Conservation (phyloP, 2,888 invertebrate genomes). For the Leptothorax acervorum region DNA sequence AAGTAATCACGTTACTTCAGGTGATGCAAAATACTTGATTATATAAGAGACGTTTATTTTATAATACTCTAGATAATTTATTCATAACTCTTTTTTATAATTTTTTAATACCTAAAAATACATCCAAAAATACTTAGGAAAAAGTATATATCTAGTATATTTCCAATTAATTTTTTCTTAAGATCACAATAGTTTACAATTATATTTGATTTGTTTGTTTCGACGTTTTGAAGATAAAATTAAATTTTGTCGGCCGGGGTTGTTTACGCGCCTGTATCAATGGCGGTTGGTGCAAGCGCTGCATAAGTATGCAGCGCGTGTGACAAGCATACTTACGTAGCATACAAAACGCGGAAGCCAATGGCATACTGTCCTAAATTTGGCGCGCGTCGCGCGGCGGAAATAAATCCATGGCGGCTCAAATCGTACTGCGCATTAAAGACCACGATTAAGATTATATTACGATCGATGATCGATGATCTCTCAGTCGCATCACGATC, state of each 20-base stretch:
- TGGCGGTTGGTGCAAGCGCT: constrained; percentile 64
- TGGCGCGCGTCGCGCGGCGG: constrained; percentile 60
- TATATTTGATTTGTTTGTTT: not conserved
- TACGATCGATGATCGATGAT: constrained; percentile 9
- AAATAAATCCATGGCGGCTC: constrained; percentile 68
- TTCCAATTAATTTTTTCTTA: not conserved
- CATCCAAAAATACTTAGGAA: not conserved
- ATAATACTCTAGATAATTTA: not conserved
- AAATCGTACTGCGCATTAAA: constrained; percentile 13
- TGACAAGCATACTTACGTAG: constrained; percentile 58
- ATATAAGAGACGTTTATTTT: not conserved
- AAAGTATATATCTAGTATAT: not conserved
- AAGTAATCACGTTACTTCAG: not conserved
- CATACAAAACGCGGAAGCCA: constrained; percentile 66
- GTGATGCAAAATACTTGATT: not conserved
- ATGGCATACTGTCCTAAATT: constrained; percentile 75
- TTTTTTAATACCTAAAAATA: not conserved
- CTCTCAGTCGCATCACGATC: not conserved
- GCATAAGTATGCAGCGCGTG: constrained; percentile 72
- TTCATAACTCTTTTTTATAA: not conserved
- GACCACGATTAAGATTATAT: not conserved
- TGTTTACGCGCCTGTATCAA: constrained; percentile 24
- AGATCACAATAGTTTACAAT: not conserved
- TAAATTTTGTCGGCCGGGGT: not conserved
- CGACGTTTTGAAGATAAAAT: not conserved